phyloP scores from a whole-genome alignment of 2,888 invertebrate species.

The Gastracanthus pulcherrimus region DNA sequence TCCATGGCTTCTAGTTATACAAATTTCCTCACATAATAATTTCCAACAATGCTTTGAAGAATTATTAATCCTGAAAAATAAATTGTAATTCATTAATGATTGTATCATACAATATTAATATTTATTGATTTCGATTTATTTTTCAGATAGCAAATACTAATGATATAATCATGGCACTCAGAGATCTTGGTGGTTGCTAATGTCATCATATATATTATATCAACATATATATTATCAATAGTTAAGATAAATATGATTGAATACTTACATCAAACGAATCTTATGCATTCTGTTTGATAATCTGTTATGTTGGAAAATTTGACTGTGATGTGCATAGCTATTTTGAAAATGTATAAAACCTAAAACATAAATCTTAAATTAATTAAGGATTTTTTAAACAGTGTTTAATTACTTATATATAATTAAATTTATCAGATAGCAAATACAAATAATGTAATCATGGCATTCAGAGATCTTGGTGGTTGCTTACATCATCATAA shows the following conservation, averaged over 20 bases:
- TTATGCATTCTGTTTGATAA: too few relatives aligned
- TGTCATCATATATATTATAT: conserved; percentile 40
- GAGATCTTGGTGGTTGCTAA: conserved; percentile 54
- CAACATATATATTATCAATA: not conserved
- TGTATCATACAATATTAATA: too few relatives aligned
- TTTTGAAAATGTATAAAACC: not conserved
- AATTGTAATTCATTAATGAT: too few relatives aligned
- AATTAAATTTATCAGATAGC: conserved; percentile 44
- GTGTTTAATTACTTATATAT: not conserved
- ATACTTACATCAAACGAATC: too few relatives aligned
- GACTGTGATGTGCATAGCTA: too few relatives aligned
- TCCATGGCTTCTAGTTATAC: too few relatives aligned
- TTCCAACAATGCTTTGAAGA: too few relatives aligned
- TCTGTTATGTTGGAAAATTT: not conserved
- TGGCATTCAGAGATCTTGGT: conserved; percentile 55
- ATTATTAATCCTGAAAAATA: too few relatives aligned
- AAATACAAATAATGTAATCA: conserved; percentile 53
- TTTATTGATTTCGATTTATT: not conserved
- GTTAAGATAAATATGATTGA: too few relatives aligned
- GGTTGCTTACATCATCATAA: conserved; percentile 51
- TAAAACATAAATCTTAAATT: not conserved
- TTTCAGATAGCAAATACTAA: conserved; percentile 56
- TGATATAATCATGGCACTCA: conserved; percentile 51
- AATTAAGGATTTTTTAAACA: not conserved
- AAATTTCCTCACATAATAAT: too few relatives aligned